A percentile compares a stretch with the other conserved stretches of the same genome.
Evolutionary conservation across 2,113 vertebrate species (phyloP).

Genomic region (Thamnaconus septentrionalis): DNA sequence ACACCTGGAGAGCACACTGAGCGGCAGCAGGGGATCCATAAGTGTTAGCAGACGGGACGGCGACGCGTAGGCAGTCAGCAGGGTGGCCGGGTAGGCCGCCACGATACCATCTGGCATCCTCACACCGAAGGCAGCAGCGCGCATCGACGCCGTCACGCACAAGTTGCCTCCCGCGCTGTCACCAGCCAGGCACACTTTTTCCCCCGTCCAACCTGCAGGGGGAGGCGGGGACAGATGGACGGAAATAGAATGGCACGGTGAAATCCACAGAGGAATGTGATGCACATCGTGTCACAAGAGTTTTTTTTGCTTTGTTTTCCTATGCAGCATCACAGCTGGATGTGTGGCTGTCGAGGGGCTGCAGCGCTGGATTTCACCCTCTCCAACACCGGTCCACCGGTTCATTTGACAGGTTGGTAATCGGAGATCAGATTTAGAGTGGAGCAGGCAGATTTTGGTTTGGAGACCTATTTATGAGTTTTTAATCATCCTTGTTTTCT

Average conservation of each 20-base stretch:
- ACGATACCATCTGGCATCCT: conserved; percentile 86
- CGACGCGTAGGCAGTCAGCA: conserved; percentile 83
- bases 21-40: conserved; percentile 89
- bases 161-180: conserved; percentile 92
- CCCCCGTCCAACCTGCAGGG: conserved; percentile 84
- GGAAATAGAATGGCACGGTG: background rate
- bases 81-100: conserved; percentile 85
- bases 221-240: background rate
- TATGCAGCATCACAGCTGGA: background rate
- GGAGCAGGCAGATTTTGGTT: too few relatives aligned
- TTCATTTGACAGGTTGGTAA: too few relatives aligned
- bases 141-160: conserved; percentile 83
- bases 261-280: conserved; percentile 2
- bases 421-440: too few relatives aligned
- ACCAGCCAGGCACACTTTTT: conserved; percentile 85
- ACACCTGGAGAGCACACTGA: conserved; percentile 87
- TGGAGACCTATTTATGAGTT: too few relatives aligned
- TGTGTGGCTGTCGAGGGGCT: conserved; percentile 10
- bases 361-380: background rate
- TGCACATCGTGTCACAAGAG: background rate
- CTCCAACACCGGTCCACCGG: too few relatives aligned
- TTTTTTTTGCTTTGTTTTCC: background rate
- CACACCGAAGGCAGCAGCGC: conserved; percentile 83
- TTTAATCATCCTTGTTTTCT: too few relatives aligned
- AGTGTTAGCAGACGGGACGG: conserved; percentile 92